Percentiles rank a stretch among this genome's conserved stretches.
Evolutionary conservation across 2,113 vertebrate genomes (phyloP).

Genomic region (Eolophus roseicapilla): DNA sequence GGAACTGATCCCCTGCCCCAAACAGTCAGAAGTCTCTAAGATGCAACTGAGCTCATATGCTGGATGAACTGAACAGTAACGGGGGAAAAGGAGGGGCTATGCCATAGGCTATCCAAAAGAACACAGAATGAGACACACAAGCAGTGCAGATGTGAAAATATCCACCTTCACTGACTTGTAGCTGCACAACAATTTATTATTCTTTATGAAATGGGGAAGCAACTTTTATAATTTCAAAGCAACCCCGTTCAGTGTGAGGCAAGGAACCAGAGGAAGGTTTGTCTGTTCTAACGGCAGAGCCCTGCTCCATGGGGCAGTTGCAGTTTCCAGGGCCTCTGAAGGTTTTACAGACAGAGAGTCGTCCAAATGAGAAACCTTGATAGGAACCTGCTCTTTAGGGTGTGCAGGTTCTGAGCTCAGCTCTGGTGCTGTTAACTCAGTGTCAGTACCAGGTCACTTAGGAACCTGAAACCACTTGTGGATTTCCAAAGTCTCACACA

Average conservation of each 20-base stretch:
- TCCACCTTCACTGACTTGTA: not conserved
- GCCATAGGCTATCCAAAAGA: not conserved
- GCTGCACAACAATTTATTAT: not conserved
- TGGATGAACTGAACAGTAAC: not conserved
- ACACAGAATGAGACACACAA: not conserved
- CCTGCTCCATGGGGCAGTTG: not conserved
- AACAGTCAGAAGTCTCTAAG: not conserved
- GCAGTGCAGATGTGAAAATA: not conserved
- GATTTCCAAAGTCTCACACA: not conserved
- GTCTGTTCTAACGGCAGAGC: not conserved
- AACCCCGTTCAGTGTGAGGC: not conserved
- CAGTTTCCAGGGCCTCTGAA: not conserved
- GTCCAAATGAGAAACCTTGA: not conserved
- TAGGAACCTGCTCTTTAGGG: not conserved
- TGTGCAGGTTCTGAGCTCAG: not conserved
- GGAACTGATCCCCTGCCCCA: not conserved
- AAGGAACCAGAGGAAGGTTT: not conserved
- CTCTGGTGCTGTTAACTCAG: not conserved
- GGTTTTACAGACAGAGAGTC: rapidly evolving
- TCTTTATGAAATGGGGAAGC: not conserved
- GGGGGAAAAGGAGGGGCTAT: not conserved
- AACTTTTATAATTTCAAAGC: not conserved
- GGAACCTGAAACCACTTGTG: not conserved
- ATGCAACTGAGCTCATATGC: not conserved
- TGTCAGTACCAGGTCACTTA: not conserved